Conservation (phyloP, 2,888 invertebrate species). For the Agrotis clavis region DNA sequence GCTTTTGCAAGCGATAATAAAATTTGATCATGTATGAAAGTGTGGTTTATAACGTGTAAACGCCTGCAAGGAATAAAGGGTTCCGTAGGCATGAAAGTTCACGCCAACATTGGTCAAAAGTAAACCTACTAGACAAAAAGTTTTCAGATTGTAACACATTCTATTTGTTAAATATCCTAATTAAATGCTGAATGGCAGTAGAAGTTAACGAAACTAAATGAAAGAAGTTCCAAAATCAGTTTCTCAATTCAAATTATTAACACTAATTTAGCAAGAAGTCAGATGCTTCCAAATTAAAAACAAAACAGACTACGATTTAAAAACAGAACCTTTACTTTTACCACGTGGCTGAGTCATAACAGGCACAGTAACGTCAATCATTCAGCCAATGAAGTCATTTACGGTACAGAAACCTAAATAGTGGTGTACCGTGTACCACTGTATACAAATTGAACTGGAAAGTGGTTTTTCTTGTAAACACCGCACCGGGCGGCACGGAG, state of each 20-base stretch:
- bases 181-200: neutral
- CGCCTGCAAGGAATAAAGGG: slow-evolving; percentile 1
- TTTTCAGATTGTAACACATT: neutral
- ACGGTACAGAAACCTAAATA: slow-evolving; percentile 61
- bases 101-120: neutral
- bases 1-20: slow-evolving; percentile 1
- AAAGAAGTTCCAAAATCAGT: too few species aligned
- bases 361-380: slow-evolving; percentile 32
- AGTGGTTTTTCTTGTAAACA: slow-evolving; percentile 67
- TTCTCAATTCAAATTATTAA: slow-evolving; percentile 1
- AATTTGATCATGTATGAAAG: slow-evolving; percentile 8
- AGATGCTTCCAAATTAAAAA: slow-evolving; percentile 13
- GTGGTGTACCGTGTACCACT: slow-evolving; percentile 22
- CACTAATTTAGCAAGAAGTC: neutral
- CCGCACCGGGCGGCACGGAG: slow-evolving; percentile 47
- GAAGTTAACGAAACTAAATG: neutral
- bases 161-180: neutral
- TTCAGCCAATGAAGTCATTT: slow-evolving; percentile 47
- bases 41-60: neutral
- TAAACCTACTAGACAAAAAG: neutral
- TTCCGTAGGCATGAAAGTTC: neutral
- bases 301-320: slow-evolving; percentile 8
- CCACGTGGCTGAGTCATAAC: slow-evolving; percentile 35
- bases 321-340: slow-evolving; percentile 27
- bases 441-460: slow-evolving; percentile 56